phyloP scores from a whole-genome alignment of 2,888 invertebrate species.

The Isoperla grammatica region DNA sequence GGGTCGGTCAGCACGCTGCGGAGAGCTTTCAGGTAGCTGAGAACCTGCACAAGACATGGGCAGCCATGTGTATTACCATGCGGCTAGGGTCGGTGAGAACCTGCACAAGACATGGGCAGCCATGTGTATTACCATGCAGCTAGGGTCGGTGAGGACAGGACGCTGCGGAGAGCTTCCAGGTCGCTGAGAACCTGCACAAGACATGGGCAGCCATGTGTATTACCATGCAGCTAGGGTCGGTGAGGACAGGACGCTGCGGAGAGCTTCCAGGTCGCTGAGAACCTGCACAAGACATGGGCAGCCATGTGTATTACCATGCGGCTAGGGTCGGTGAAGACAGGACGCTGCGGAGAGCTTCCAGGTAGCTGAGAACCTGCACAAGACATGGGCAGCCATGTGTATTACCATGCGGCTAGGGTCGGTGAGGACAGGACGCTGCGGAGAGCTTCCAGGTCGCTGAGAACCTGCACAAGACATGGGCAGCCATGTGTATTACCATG shows the following conservation, averaged over 20 bases:
- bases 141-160: constrained; percentile 53
- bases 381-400: constrained; percentile 69
- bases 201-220: constrained; percentile 70
- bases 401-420: constrained; percentile 57
- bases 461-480: constrained; percentile 55
- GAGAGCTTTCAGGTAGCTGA: constrained; percentile 48
- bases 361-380: constrained; percentile 43
- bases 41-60: constrained; percentile 55
- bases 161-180: constrained; percentile 51
- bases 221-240: constrained; percentile 54
- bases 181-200: constrained; percentile 43
- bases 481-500: constrained; percentile 65
- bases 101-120: constrained; percentile 61
- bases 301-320: constrained; percentile 67
- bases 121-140: constrained; percentile 64
- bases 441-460: constrained; percentile 48
- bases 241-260: constrained; percentile 57
- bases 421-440: constrained; percentile 55
- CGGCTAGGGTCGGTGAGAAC: constrained; percentile 52
- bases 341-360: constrained; percentile 51
- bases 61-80: constrained; percentile 65
- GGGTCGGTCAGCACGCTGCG: constrained; percentile 54
- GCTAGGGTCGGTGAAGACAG: constrained; percentile 55
- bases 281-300: constrained; percentile 56
- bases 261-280: constrained; percentile 45